Evolutionary conservation across 2,888 invertebrate genomes (phyloP).

Genomic region (Flexamia atlantica): DNA sequence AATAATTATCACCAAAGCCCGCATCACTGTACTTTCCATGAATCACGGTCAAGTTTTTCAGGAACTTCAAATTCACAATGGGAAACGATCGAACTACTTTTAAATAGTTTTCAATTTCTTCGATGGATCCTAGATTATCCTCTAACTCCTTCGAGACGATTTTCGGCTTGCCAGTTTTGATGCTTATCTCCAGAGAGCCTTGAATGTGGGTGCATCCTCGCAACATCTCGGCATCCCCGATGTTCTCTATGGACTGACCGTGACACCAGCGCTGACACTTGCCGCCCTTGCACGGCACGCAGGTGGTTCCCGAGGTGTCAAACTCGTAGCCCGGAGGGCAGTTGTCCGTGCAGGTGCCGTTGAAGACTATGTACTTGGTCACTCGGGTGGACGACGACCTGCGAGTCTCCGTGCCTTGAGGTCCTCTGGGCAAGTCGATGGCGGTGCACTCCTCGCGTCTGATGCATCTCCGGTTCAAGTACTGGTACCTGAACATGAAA

Average conservation of each 20-base stretch:
- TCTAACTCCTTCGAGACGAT: constrained; percentile 79
- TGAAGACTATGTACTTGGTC: constrained; percentile 77
- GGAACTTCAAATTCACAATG: constrained; percentile 85
- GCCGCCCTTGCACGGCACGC: constrained; percentile 69
- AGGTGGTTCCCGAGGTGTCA: constrained; percentile 71
- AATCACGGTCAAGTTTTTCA: constrained; percentile 84
- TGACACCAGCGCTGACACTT: constrained; percentile 78
- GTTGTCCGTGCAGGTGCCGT: constrained; percentile 72
- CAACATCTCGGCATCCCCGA: constrained; percentile 82
- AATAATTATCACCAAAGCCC: constrained; percentile 74
- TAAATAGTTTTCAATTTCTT: constrained; percentile 86
- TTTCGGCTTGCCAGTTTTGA: constrained; percentile 77
- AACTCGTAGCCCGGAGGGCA: constrained; percentile 80
- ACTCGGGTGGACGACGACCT: constrained; percentile 23
- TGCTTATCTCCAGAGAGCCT: constrained; percentile 85
- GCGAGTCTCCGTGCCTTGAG: neutral
- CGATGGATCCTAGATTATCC: constrained; percentile 82
- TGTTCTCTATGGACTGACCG: constrained; percentile 79
- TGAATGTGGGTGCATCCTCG: constrained; percentile 88
- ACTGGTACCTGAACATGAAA: constrained; percentile 75
- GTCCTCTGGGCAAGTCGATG: constrained; percentile 31
- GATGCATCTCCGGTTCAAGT: constrained; percentile 83
- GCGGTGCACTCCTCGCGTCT: constrained; percentile 75
- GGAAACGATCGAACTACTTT: constrained; percentile 78
- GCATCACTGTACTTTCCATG: constrained; percentile 76